These are phyloP conservation scores for Hestina assimilis DNA, from an alignment of 1,140 invertebrate genomes.

Conservation along the genomic window DNA sequence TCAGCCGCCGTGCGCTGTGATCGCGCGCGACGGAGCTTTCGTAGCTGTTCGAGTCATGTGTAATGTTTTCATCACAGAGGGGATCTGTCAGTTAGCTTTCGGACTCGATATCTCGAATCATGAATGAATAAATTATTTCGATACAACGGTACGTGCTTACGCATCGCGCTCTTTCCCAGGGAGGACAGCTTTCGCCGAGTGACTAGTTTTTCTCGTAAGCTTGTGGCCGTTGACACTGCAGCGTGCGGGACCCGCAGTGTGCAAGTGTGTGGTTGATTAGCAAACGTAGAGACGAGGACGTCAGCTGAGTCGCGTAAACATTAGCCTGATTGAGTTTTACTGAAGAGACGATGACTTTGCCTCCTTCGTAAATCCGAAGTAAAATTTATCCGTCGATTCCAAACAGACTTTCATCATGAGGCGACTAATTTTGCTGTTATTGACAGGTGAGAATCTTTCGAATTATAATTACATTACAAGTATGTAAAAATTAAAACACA, in stretches of 20 bases:
- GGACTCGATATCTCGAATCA: slow-evolving; percentile 35
- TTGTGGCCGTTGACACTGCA: slow-evolving; percentile 76
- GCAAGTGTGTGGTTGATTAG: slow-evolving; percentile 75
- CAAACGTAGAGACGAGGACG: slow-evolving; percentile 54
- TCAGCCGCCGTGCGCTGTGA: slow-evolving; percentile 67
- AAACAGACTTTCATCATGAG: slow-evolving; percentile 58
- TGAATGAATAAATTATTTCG: slow-evolving; percentile 50
- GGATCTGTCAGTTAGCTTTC: slow-evolving; percentile 50
- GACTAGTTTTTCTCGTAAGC: slow-evolving; percentile 66
- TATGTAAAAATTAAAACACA: neutral
- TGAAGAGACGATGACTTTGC: slow-evolving; percentile 52
- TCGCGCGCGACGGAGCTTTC: slow-evolving; percentile 56
- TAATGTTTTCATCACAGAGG: slow-evolving; percentile 69
- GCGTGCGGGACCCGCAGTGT: slow-evolving; percentile 74
- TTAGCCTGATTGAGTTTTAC: slow-evolving; percentile 47
- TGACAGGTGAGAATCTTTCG: slow-evolving; percentile 55
- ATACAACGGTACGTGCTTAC: slow-evolving; percentile 5
- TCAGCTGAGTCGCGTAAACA: slow-evolving; percentile 76
- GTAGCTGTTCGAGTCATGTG: slow-evolving; percentile 59
- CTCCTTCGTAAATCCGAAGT: slow-evolving; percentile 38
- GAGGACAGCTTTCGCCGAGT: slow-evolving; percentile 63
- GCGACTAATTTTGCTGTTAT: slow-evolving; percentile 55
- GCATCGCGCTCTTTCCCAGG: slow-evolving; percentile 12
- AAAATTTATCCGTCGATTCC: slow-evolving; percentile 32
- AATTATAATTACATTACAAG: neutral